Evolutionary conservation across 2,888 invertebrate genomes (phyloP).

Genomic region (Epirrita christyi): DNA sequence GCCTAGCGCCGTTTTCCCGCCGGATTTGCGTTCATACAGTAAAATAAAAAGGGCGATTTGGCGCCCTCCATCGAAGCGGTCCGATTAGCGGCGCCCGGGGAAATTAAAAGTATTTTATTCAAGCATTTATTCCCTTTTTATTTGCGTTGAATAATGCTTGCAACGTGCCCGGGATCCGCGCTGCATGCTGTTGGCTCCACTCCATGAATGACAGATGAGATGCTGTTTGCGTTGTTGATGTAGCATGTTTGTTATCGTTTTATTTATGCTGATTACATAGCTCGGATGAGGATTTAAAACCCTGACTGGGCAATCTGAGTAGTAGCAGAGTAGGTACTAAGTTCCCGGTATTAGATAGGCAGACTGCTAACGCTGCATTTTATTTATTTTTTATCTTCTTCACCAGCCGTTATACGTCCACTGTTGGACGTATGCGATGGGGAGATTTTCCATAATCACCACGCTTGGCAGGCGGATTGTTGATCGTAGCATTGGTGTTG

Average conservation of each 20-base stretch:
- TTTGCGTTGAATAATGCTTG: slow-evolving; percentile 68
- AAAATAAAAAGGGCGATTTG: slow-evolving; percentile 83
- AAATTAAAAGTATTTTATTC: slow-evolving; percentile 84
- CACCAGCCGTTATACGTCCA: no score
- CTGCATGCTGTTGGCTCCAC: slow-evolving; percentile 37
- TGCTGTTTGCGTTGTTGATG: slow-evolving; percentile 45
- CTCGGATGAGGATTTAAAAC: slow-evolving; percentile 24
- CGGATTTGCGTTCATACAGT: slow-evolving; percentile 81
- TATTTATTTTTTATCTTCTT: no score
- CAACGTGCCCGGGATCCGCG: slow-evolving; percentile 45
- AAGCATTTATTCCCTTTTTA: slow-evolving; percentile 80
- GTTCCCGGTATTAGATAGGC: no score
- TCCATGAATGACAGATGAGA: slow-evolving; percentile 45
- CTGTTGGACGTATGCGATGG: no score
- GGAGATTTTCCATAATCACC: no score
- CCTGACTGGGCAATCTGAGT: background rate
- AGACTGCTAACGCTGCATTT: no score
- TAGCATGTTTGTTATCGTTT: slow-evolving; percentile 41
- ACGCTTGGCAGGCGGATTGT: no score
- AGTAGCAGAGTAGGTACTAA: no score
- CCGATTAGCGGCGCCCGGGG: slow-evolving; percentile 83
- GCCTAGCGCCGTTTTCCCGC: slow-evolving; percentile 72
- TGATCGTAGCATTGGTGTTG: no score
- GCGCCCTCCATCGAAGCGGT: slow-evolving; percentile 79
- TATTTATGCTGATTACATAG: slow-evolving; percentile 39